Conservation (phyloP, 2,797 vertebrate species). For the Ciconia nigra region DNA sequence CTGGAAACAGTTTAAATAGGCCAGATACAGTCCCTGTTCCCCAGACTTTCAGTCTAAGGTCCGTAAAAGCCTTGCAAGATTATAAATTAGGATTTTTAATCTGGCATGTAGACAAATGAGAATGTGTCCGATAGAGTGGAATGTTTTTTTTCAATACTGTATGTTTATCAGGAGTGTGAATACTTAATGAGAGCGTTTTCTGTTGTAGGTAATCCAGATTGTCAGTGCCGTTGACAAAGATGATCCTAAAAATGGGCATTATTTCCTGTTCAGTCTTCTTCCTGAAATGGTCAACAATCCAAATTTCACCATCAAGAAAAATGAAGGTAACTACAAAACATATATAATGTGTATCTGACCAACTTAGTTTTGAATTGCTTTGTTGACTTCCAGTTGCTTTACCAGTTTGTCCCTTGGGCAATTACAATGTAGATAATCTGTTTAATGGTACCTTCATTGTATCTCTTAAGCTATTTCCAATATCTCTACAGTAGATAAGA, state of each 20-base stretch:
- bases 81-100: neutral
- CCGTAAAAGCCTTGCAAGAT: neutral
- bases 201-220: constrained; percentile 92
- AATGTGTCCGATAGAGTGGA: neutral
- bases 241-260: constrained; percentile 93
- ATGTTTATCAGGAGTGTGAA: neutral
- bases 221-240: constrained; percentile 95
- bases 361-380: neutral
- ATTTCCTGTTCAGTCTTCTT: constrained; percentile 92
- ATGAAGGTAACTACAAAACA: constrained; percentile 83
- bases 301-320: constrained; percentile 98
- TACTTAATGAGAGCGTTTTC: constrained; percentile 24
- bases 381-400: neutral
- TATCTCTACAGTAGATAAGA: constrained; percentile 19
- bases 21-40: neutral
- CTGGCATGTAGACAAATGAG: neutral
- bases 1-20: neutral
- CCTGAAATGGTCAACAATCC: constrained; percentile 96
- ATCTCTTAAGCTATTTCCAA: neutral
- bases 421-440: neutral
- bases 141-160: neutral
- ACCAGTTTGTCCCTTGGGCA: neutral
- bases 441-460: neutral
- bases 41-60: neutral
- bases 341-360: neutral